Base-by-base conservation (phyloP, 1,140 invertebrate species). In the Drosophila pectinifera region DNA sequence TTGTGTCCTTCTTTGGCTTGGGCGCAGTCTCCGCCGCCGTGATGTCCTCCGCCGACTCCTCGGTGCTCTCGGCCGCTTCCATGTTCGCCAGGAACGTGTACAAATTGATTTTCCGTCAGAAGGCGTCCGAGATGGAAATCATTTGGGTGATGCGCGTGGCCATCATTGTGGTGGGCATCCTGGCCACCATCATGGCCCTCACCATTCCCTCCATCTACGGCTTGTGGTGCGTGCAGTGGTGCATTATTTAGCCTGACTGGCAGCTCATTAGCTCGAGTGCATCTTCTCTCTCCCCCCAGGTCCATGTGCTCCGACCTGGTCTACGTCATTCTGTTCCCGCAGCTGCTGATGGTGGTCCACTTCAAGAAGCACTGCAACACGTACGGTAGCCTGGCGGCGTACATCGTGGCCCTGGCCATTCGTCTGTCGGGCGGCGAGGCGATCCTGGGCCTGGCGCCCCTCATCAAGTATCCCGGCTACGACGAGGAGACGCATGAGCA, bases 21-120 rank as follows among this genome's bases (percentile, higher is more conserved):
- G 98, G 98, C 0, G 98, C 98, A n/a, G 98, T 99, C 5, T 99
- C 98, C 1, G 98, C 98, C 4, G 98, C 98, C 11, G 98, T 99
- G 26, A 99, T 99, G 98, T 99, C 98, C 28, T 99, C 98, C 3
- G 98, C 98, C 0, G 98, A 99, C 92, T 99, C 98, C 39, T 99
- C 98, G 68, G 97, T 99, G 26, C 94, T 99, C 10, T 98, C 98
- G 16, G 98, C 98, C 3, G 97, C 97, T 70, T 98, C 98, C 16
- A 99, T 99, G 98, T 99, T 99, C 92, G 98, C 98, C 55, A 95
- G 98, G 90, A 99, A 99, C 92, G 97, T 99, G 65, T 99, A 99
- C 94, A 98, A 98, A 93, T 94, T 98, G 85, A 98, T 99, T 90
- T 98, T 99, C 93, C 94, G 98, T 73, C 97, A 98, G 93, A 95